These are phyloP conservation scores for Neopipo cinnamomea DNA, from an alignment of 2,113 vertebrate species.

Conservation along the genomic window DNA sequence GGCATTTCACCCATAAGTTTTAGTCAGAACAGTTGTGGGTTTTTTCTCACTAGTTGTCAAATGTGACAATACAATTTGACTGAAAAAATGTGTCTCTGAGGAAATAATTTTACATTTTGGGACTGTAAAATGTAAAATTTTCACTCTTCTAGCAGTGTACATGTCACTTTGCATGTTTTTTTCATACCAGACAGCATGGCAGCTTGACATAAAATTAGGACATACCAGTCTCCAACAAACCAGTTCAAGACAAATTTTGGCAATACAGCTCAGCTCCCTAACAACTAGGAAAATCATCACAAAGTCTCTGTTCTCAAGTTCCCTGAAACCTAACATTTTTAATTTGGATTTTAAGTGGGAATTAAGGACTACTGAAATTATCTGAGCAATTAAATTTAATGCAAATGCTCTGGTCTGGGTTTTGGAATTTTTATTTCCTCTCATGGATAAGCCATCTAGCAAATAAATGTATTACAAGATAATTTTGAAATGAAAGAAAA, in stretches of 20 bases:
- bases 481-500: not conserved
- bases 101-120: not conserved
- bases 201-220: not conserved
- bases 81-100: not conserved
- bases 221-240: not conserved
- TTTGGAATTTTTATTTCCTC: not conserved
- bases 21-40: not conserved
- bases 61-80: not conserved
- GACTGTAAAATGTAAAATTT: too few relatives aligned
- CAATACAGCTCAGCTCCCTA: not conserved
- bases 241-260: not conserved
- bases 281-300: not conserved
- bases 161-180: not conserved
- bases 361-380: not conserved
- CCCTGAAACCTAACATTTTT: not conserved
- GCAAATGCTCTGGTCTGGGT: not conserved
- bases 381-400: not conserved
- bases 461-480: not conserved
- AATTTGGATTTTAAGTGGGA: not conserved
- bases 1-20: not conserved
- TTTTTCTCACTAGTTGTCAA: not conserved
- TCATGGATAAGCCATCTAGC: not conserved
- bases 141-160: not conserved
- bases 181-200: not conserved
- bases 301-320: not conserved